Base-by-base conservation (phyloP, 2,113 vertebrate species). In the Rhea americana region DNA sequence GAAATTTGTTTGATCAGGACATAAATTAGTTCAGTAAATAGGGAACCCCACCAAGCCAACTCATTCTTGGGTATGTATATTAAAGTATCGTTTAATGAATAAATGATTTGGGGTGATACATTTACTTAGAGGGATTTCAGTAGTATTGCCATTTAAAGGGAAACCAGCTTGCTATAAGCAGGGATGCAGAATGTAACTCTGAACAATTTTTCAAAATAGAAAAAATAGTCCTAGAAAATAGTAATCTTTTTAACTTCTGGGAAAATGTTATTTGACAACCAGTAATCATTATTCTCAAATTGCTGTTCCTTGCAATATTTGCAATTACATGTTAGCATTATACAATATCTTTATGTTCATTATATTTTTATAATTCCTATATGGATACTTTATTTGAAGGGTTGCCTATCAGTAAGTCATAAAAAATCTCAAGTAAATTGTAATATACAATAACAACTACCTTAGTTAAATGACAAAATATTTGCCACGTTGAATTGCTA, bases 401-500 rank as follows among this genome's bases (percentile, higher is more conserved):
- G 81, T 72, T 94, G 32, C 43, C 85, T 93, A 83, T 84, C 81
- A 73, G 6, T 63, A 68, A 79, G 61, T 90, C 53, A 90, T 8
- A 85, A 35, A 93, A 95, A 87, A 79, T 78, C 71, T 94, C 93
- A 92, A 53, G 53, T 7, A 77, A 90, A 58, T 10, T 63, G 11
- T 53, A 84, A 51, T 32, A 35, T 55, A 72, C 51, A 92, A 71
- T 92, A 93, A 85, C 61, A 92, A 48, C 45, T 67, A 82, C 20
- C 43, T 55, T 48, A 82, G 59, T 88, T 86, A 94, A 95, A 81
- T 91, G 58, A 83, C 61, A 56, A 93, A 91, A n/a, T 76, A 87
- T 87, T 95, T 94, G 43, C 59, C 51, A 62, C 43, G 59, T 13
- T 53, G 59, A 89, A 85, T 51, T 93, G 65, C 62, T 66, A 86